These are phyloP conservation scores for Tribolium castaneum DNA, from an alignment of 1,140 invertebrate species.

Conservation along the genomic window DNA sequence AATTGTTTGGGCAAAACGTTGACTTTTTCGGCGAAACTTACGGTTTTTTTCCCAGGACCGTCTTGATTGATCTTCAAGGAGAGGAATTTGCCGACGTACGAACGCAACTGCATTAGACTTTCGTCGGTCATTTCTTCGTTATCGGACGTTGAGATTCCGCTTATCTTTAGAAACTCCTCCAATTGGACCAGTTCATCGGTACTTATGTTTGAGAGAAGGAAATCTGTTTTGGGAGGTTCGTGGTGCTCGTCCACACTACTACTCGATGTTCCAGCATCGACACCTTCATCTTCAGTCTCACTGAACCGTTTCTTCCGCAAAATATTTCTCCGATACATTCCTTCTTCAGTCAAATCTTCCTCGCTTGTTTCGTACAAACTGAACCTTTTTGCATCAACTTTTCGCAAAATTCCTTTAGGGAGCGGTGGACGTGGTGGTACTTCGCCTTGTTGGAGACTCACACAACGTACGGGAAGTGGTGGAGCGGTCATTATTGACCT, in stretches of 20 bases:
- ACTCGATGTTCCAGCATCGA: conserved; percentile 64
- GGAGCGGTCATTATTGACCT: conserved; percentile 65
- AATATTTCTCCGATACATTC: conserved; percentile 69
- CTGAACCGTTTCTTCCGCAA: conserved; percentile 66
- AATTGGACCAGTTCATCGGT: conserved; percentile 75
- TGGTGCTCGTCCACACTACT: conserved; percentile 64
- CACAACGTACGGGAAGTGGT: conserved; percentile 72
- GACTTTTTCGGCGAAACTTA: conserved; percentile 74
- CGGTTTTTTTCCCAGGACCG: conserved; percentile 70
- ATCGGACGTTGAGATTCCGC: conserved; percentile 75
- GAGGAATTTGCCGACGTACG: conserved; percentile 75
- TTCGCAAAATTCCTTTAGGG: conserved; percentile 73
- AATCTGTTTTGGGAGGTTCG: conserved; percentile 59
- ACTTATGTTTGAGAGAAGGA: conserved; percentile 65
- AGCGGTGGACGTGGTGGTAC: conserved; percentile 76
- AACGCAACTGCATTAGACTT: conserved; percentile 74
- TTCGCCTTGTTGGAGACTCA: conserved; percentile 71
- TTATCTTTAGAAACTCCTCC: conserved; percentile 79
- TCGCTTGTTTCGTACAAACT: conserved; percentile 81
- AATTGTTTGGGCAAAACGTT: conserved; percentile 57
- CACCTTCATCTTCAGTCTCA: conserved; percentile 72
- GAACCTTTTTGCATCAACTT: conserved; percentile 73
- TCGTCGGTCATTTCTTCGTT: conserved; percentile 75
- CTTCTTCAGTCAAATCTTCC: conserved; percentile 63
- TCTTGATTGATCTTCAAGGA: conserved; percentile 70